Base-by-base conservation (phyloP, 2,888 invertebrate genomes). In the Timema podura region DNA sequence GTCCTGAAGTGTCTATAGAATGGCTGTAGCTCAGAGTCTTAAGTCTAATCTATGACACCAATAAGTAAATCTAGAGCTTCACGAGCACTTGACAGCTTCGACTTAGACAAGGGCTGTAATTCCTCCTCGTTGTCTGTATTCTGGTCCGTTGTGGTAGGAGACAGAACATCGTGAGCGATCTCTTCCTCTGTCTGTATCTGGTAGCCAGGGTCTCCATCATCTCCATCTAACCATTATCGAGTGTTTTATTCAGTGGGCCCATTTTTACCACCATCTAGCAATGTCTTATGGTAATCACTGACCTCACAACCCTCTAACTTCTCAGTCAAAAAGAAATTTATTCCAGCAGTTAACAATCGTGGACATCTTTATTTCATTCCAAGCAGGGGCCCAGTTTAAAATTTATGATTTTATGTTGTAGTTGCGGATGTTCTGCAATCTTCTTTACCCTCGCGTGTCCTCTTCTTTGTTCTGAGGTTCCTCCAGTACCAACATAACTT, bases 381-480 rank as follows among this genome's bases (percentile, higher is more conserved):
- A 65, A 10, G 46, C 65, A 65, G 65, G 6, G 13, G 65, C 65
- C 47, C 65, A 65, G 46, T 65, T 65, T 10, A 65, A 65, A 45
- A 46, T 47, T 44, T 10, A 10, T 45, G 46, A 65, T 13, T 13
- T 46, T 10, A 65, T 65, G n/a, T 46, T 65, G 65, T 46, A 65
- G n/a, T 8, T 46, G 6, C 13, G 65, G 8, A 65, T 65, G 10
- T n/a, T 65, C 46, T 65, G 65, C 46, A 65, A 45, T 45, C 15
- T 65, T 65, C 47, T 65, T n/a, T 46, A 6, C n/a, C 65, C 45
- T 65, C n/a, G 45, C 6, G 47, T 65, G 45, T 45, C 65, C 5
- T 65, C 65, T n/a, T 46, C 65, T 65, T 65, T 65, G 46, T 65
- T 45, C 46, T 46, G 9, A 5, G 46, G 47, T 65, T 65, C 65